phyloP scores from a whole-genome alignment of 2,888 invertebrate species.

The Maniola hyperantus region DNA sequence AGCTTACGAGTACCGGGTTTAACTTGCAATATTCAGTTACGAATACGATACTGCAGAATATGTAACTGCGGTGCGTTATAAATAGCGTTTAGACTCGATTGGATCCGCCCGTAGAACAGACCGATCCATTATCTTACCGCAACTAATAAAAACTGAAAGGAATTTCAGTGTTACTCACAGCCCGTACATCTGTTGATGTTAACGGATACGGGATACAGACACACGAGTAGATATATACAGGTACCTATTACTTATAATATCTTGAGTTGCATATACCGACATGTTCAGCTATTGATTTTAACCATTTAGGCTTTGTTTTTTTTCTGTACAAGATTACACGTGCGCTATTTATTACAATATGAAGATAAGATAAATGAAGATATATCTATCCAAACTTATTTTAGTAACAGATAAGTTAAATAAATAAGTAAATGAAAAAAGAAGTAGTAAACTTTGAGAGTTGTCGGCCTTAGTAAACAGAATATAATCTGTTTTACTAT shows the following conservation, averaged over 20 bases:
- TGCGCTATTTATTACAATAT: too few species aligned
- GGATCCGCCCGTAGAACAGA: constrained; percentile 68
- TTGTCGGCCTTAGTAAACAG: too few species aligned
- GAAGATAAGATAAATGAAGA: too few species aligned
- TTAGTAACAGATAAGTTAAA: too few species aligned
- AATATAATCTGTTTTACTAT: too few species aligned
- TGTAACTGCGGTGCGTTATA: constrained; percentile 66
- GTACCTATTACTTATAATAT: constrained; percentile 3
- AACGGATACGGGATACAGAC: constrained; percentile 22
- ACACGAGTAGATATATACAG: too few species aligned
- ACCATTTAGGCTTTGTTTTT: too few species aligned
- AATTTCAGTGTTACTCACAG: constrained; percentile 57
- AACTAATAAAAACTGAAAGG: constrained; percentile 76
- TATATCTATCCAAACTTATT: too few species aligned
- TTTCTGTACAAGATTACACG: too few species aligned
- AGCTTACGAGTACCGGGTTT: constrained; percentile 26
- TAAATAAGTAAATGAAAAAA: too few species aligned
- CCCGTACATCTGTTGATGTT: constrained; percentile 41
- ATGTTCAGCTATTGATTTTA: background rate
- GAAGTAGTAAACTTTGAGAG: too few species aligned
- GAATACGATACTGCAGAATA: constrained; percentile 63
- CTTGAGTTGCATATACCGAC: background rate
- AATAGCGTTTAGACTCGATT: constrained; percentile 70
- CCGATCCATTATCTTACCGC: constrained; percentile 74
- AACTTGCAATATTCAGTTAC: constrained; percentile 74